Base-by-base conservation (phyloP, 2,888 invertebrate genomes). In the Ormyrus nitidulus region DNA sequence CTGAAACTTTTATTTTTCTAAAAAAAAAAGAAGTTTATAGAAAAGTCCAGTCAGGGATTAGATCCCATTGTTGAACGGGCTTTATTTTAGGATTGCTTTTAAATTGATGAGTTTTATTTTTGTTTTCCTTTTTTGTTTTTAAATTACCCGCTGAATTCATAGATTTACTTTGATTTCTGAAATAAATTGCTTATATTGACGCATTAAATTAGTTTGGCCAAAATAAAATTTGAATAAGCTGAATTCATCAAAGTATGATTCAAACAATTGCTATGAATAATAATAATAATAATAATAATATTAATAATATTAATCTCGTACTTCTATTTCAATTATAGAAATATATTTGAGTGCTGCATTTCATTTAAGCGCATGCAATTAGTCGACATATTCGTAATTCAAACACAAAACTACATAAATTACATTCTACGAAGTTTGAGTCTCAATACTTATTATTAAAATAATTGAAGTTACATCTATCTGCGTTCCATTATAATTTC, bases 391-490 rank as follows among this genome's bases (percentile, higher is more conserved):
- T 11, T 64, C 19, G 51, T 11, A 0, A 44, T 64, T 53, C 5
- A 56, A 49, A 48, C 56, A 46, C 34, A 51, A 71, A 51, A 49
- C 49, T 48, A 44, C 34, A 13, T 48, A 56, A 69, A 70, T 2
- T 34, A 19, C 58, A 34, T 34, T 34, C 34, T 34, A 34, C 34
- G 34, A 34, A 34, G 34, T 34, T 72, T 72, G 19, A 56, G 56
- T 44, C 8, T 6, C 46, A 44, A 44, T 54, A 53, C 64, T n/a
- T n/a, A n/a, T 2, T 66, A 53, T 76, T 56, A 56, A 56, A 62
- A 76, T 76, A 61, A 75, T 75, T 75, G 59, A 46, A 62, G 70
- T 70, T 69, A 19, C 54, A 56, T 34, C 49, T 46, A 46, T n/a
- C 34, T 1, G 2, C 34, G 34, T 34, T 34, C 34, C 34, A 34